Conservation (phyloP, 2,888 invertebrate species). For the Mimas tiliae region DNA sequence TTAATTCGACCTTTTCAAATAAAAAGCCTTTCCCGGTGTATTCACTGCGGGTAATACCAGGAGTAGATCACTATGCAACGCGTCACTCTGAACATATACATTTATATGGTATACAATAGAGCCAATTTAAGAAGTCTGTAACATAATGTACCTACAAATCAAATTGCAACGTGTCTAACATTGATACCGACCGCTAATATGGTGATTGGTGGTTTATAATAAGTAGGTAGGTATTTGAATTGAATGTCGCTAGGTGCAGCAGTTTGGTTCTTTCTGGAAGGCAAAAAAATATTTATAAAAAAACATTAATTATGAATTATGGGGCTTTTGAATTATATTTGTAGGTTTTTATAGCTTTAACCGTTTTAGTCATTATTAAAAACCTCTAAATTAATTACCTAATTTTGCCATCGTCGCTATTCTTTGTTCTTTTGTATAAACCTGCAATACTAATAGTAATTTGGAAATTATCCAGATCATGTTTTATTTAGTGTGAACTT, state of each 20-base stretch:
- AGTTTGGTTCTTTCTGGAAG: background rate
- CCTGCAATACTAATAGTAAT: too few relatives aligned
- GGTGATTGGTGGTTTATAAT: background rate
- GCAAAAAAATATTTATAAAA: background rate
- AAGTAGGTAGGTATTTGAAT: background rate
- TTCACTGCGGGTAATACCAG: too few relatives aligned
- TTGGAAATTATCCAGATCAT: too few relatives aligned
- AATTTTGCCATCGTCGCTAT: too few relatives aligned
- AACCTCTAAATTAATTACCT: too few relatives aligned
- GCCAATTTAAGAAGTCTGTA: conserved; percentile 11
- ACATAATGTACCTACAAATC: conserved; percentile 16
- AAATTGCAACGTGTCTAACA: conserved; percentile 17
- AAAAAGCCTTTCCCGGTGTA: too few relatives aligned
- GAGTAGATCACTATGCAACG: background rate
- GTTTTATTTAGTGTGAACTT: too few relatives aligned
- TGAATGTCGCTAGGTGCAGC: background rate
- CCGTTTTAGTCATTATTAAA: too few relatives aligned
- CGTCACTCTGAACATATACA: background rate
- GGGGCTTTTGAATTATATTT: too few relatives aligned
- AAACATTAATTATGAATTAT: background rate
- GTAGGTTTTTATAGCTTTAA: too few relatives aligned
- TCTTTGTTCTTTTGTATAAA: too few relatives aligned
- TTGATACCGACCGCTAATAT: background rate
- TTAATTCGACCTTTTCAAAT: background rate
- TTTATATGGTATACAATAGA: conserved; percentile 5